Base-by-base conservation (phyloP, 2,113 vertebrate species). In the Brachirus orientalis region DNA sequence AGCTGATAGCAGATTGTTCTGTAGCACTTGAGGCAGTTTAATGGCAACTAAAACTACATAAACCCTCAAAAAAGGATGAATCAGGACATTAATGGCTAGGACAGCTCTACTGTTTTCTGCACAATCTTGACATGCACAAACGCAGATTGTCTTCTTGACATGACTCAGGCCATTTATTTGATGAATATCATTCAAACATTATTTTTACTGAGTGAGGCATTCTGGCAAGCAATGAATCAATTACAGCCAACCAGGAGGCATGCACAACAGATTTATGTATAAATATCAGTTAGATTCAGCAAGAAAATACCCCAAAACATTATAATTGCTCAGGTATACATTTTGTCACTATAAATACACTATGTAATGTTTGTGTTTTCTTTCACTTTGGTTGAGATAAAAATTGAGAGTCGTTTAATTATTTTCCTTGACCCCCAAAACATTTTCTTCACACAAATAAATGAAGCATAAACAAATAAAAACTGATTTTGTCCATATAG, bases 1-100 rank as follows among this genome's bases (percentile, higher is more conserved):
- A 61, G 58, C 53, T 75, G 66, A 71, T 75, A 56, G 59, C 40
- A 53, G 58, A 70, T 40, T 44, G 10, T 3, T 20, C 48, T 41
- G 22, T n/a, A 56, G 1, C 3, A 1, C 50, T 64, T 51, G 6
- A 22, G 65, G 47, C 36, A 53, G 28, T 62, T 16, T 9, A 51
- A 37, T 37, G 46, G 11, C 11, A 70, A 7, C 38, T 45, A 22
- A 7, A 63, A 63, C 12, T 43, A 1, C 7, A 70, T 13, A 69
- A 58, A 41, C 3, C 14, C 11, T 22, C 8, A 1, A 10, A 22
- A 55, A 10, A 10, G 28, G 9, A 37, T 36, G 35, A 58, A 22
- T 51, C 22, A 13, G 14, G 9, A 33, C n/a, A 4, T 8, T 18
- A 20, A 50, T 2, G 22, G 12, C 22, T 8, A 22, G 48, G 11